phyloP scores from a whole-genome alignment of 2,888 invertebrate species.

The Drosophila engyochracea region DNA sequence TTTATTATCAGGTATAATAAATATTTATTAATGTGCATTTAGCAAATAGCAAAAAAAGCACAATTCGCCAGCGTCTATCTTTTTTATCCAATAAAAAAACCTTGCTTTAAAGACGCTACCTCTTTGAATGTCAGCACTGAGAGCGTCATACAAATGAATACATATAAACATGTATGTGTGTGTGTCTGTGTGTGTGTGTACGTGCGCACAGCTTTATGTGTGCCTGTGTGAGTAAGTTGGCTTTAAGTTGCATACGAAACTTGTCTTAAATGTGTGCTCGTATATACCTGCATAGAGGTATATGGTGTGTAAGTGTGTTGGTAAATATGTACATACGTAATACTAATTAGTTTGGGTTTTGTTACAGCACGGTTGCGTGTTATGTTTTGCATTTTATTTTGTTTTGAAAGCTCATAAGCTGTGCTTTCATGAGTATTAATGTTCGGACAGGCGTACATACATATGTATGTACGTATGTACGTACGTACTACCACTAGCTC shows the following conservation, averaged over 20 bases:
- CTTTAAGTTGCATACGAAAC: conserved; percentile 60
- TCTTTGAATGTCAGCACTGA: conserved; percentile 66
- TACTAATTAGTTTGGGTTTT: conserved; percentile 74
- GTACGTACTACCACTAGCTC: conserved; percentile 34
- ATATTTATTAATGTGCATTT: conserved; percentile 30
- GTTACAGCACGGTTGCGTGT: conserved; percentile 78
- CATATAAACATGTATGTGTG: conserved; percentile 2
- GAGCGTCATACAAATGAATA: conserved; percentile 40
- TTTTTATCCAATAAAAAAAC: conserved; percentile 55
- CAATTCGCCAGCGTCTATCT: conserved; percentile 46
- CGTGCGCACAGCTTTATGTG: conserved; percentile 25
- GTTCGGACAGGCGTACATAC: conserved; percentile 27
- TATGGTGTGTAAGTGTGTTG: conserved; percentile 14
- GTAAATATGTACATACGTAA: conserved; percentile 65
- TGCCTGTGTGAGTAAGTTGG: conserved; percentile 38
- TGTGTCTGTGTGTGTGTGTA: conserved; percentile 1
- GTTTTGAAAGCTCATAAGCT: conserved; percentile 76
- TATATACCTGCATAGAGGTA: conserved; percentile 26
- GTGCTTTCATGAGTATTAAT: conserved; percentile 69
- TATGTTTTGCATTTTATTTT: conserved; percentile 78
- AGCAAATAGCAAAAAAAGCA: conserved; percentile 33
- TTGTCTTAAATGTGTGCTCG: conserved; percentile 47
- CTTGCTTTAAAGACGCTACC: conserved; percentile 55
- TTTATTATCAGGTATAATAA: conserved; percentile 16
- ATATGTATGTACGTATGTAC: conserved; percentile 15